Percentiles rank a stretch among this genome's conserved stretches.
phyloP scores from a whole-genome alignment of 2,797 vertebrate species.

The Mormyrops attenuatus region DNA sequence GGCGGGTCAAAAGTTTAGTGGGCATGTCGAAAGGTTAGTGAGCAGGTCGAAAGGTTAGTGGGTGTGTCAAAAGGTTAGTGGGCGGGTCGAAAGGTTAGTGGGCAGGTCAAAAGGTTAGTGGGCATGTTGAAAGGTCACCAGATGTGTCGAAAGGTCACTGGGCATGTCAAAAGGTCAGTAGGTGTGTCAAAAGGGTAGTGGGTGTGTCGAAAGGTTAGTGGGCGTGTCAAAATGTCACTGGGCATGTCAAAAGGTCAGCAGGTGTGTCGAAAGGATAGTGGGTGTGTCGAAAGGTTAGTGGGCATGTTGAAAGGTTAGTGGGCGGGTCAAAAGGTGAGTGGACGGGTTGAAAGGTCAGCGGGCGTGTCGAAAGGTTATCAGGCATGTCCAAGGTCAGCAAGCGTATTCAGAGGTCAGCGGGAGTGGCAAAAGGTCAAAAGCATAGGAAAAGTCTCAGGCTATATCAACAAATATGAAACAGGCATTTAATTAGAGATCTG shows the following conservation, averaged over 20 bases:
- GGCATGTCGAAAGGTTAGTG: not conserved
- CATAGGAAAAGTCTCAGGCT: not conserved
- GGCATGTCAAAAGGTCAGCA: too few relatives aligned
- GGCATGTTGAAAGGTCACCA: too few relatives aligned
- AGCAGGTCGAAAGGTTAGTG: not conserved
- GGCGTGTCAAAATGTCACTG: fast-evolving
- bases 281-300: not conserved
- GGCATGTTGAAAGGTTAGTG: not conserved
- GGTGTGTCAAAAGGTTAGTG: not conserved
- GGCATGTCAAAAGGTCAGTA: not conserved
- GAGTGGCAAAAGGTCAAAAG: not conserved
- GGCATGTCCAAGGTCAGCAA: not conserved
- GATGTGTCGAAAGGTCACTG: too few relatives aligned
- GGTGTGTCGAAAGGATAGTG: not conserved
- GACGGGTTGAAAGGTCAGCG: too few relatives aligned
- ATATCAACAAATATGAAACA: not conserved
- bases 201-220: too few relatives aligned
- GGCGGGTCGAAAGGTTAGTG: not conserved
- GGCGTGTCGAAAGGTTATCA: too few relatives aligned
- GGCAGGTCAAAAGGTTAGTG: too few relatives aligned
- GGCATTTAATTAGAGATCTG: not conserved
- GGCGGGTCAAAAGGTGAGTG: too few relatives aligned
- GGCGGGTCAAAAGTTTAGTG: not conserved
- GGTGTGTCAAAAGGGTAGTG: not conserved
- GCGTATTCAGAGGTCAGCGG: not conserved